Conservation (phyloP, 2,797 vertebrate species). For the Dallia pectoralis region DNA sequence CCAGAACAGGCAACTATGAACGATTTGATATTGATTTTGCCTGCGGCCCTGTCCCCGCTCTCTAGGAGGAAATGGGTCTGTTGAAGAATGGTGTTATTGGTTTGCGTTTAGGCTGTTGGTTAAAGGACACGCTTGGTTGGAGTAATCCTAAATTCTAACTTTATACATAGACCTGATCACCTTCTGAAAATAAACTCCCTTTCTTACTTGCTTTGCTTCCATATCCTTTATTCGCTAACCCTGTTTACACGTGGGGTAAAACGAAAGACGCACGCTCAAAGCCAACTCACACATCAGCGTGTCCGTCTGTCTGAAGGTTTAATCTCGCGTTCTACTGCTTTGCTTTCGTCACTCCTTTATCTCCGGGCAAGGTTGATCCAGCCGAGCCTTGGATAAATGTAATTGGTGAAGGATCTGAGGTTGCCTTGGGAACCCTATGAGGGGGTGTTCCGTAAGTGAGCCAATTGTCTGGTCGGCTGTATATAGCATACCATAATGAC, state of each 20-base stretch:
- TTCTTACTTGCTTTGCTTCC: no score
- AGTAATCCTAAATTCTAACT: no score
- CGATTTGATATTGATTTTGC: slow-evolving; percentile 59
- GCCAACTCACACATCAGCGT: background rate
- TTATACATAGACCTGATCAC: no score
- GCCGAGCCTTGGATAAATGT: slow-evolving; percentile 43
- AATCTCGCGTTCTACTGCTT: slow-evolving; percentile 26
- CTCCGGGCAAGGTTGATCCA: slow-evolving; percentile 42
- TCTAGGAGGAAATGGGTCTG: background rate
- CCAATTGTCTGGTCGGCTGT: slow-evolving; percentile 45
- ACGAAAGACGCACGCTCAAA: no score
- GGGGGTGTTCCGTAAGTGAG: slow-evolving; percentile 49
- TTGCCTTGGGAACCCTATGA: slow-evolving; percentile 66
- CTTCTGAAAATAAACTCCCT: no score
- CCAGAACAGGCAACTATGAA: slow-evolving; percentile 44
- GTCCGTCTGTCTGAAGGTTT: slow-evolving; percentile 41
- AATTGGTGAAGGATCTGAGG: slow-evolving; percentile 58
- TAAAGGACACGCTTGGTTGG: no score
- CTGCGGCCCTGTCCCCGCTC: slow-evolving; percentile 32
- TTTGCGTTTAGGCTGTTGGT: no score
- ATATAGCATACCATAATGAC: background rate
- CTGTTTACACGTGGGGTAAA: no score
- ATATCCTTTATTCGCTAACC: no score
- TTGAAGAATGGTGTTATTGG: no score
- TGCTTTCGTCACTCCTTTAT: slow-evolving; percentile 27